Evolutionary conservation across 2,797 vertebrate genomes (phyloP).

Genomic region (Crenuchus spilurus): DNA sequence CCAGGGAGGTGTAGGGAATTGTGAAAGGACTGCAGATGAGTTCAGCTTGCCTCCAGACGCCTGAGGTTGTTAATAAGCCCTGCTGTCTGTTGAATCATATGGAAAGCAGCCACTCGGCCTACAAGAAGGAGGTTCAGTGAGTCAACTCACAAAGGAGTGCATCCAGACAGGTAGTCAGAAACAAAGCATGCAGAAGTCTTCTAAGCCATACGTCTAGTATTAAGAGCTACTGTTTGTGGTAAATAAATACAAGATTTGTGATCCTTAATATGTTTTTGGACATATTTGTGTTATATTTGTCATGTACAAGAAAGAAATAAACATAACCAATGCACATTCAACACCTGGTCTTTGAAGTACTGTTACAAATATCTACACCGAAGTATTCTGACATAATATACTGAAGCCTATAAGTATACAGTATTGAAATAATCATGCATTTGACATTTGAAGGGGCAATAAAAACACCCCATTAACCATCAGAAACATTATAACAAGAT

Average conservation of each 20-base stretch:
- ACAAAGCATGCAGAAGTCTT: conserved; percentile 1
- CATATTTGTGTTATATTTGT: no score
- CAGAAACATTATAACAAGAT: no score
- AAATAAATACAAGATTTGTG: no score
- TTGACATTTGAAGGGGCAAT: no score
- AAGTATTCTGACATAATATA: no score
- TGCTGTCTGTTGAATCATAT: conserved; percentile 57
- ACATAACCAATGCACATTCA: background rate
- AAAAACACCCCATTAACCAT: no score
- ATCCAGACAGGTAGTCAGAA: conserved; percentile 40
- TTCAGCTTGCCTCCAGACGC: conserved; percentile 45
- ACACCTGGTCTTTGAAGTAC: background rate
- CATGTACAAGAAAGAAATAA: background rate
- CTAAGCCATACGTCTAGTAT: background rate
- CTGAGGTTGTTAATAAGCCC: conserved; percentile 46
- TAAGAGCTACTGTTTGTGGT: background rate
- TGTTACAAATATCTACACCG: no score
- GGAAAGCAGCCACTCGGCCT: conserved; percentile 41
- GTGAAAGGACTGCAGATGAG: conserved; percentile 48
- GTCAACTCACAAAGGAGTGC: conserved; percentile 33
- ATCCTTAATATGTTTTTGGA: no score
- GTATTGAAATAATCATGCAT: no score
- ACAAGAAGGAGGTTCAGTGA: conserved; percentile 35
- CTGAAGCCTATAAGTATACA: no score
- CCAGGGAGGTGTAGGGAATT: conserved; percentile 43